phyloP scores from a whole-genome alignment of 2,797 vertebrate species.

The Microctenopoma steveboyesi region DNA sequence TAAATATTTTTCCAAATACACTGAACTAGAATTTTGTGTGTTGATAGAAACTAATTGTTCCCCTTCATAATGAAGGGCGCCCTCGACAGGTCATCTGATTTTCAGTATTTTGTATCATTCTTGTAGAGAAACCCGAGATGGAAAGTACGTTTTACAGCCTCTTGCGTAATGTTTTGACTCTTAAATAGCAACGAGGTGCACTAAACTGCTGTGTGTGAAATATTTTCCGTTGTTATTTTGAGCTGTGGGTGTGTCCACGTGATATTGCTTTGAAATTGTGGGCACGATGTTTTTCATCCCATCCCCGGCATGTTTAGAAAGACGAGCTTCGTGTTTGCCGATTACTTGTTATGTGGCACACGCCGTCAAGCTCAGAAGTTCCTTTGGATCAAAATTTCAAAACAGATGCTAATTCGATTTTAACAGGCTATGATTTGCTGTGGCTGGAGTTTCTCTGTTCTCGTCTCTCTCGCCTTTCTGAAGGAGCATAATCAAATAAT shows the following conservation, averaged over 20 bases:
- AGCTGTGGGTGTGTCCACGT: slow-evolving; percentile 13
- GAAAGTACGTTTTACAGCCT: slow-evolving; percentile 6
- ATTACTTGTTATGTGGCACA: slow-evolving; percentile 14
- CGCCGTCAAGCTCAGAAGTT: slow-evolving; percentile 13
- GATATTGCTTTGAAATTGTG: slow-evolving; percentile 22
- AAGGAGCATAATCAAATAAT: slow-evolving; percentile 41
- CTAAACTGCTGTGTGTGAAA: slow-evolving; percentile 24
- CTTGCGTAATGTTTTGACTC: slow-evolving; percentile 8
- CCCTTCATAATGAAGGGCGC: not conserved
- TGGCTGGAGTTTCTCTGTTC: slow-evolving; percentile 38
- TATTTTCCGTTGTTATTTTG: slow-evolving; percentile 44
- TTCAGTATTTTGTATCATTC: not conserved
- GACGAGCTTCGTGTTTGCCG: slow-evolving; percentile 16
- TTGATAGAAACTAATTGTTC: not conserved
- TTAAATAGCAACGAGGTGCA: slow-evolving; percentile 16
- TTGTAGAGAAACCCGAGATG: slow-evolving; percentile 13
- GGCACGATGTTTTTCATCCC: slow-evolving; percentile 18
- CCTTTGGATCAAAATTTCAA: slow-evolving; percentile 13
- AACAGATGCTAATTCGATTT: slow-evolving; percentile 37
- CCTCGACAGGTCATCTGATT: not conserved
- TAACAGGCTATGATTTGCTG: slow-evolving; percentile 44
- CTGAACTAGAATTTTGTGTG: not conserved
- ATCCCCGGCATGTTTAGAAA: slow-evolving; percentile 34
- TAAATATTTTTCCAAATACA: not conserved
- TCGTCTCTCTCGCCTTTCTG: slow-evolving; percentile 21